Percentiles rank a stretch among this genome's conserved stretches.
Conservation (phyloP, 2,113 vertebrate genomes). For the Misgurnus mizolepis region DNA sequence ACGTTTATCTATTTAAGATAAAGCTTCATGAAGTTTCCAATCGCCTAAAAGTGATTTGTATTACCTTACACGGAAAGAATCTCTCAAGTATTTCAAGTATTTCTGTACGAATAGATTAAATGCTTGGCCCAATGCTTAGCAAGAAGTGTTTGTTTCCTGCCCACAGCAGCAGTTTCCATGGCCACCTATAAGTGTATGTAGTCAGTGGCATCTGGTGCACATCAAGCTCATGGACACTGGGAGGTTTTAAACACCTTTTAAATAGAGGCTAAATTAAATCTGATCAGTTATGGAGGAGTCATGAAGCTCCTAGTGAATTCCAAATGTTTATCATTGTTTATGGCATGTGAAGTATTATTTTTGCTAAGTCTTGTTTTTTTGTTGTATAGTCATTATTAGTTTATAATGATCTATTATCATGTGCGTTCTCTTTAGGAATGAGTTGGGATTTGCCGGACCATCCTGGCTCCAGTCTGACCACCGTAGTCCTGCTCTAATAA, state of each 20-base stretch:
- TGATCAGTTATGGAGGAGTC: background rate
- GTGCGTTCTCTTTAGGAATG: conserved; percentile 70
- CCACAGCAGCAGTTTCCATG: conserved; percentile 17
- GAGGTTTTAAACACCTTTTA: background rate
- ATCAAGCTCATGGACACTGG: background rate
- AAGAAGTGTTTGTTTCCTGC: background rate
- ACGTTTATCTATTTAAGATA: no score
- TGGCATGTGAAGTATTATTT: no score
- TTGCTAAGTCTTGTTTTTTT: no score
- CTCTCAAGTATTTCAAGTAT: conserved; percentile 18
- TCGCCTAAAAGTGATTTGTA: background rate
- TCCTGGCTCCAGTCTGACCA: conserved; percentile 76
- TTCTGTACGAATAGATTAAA: conserved; percentile 8
- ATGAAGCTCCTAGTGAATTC: background rate
- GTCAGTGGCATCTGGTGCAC: background rate
- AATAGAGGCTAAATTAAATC: background rate
- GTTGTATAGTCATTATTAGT: background rate
- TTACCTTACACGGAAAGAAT: background rate
- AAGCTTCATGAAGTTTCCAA: background rate
- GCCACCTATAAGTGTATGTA: background rate
- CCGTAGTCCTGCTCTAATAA: conserved; percentile 68
- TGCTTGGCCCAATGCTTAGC: background rate
- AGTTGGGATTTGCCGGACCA: conserved; percentile 73
- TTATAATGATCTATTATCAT: background rate
- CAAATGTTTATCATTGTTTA: no score